These are phyloP conservation scores for Harpagus bidentatus DNA, from an alignment of 2,113 vertebrate species.

Conservation along the genomic window DNA sequence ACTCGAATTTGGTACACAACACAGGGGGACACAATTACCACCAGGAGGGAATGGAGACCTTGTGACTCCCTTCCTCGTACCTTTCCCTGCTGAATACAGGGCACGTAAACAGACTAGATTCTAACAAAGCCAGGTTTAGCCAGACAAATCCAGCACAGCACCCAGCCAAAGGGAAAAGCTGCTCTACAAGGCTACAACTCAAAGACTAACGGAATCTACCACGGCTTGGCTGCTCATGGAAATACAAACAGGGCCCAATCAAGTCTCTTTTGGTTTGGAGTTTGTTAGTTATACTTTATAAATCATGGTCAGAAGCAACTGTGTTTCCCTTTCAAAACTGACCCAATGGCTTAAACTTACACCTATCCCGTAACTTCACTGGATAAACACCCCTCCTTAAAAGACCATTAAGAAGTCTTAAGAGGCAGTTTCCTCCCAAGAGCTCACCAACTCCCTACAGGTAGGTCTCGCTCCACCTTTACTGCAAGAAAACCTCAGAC, in stretches of 20 bases:
- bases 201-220: rapidly evolving
- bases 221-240: rapidly evolving
- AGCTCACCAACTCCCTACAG: neutral
- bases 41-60: neutral
- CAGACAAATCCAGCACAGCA: neutral
- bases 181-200: neutral
- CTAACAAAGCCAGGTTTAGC: rapidly evolving
- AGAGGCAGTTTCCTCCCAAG: neutral
- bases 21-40: too few relatives aligned
- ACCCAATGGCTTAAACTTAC: neutral
- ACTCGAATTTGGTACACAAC: neutral
- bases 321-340: neutral
- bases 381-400: neutral
- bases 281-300: rapidly evolving
- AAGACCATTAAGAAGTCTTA: neutral
- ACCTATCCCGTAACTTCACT: neutral
- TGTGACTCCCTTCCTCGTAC: rapidly evolving
- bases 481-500: neutral
- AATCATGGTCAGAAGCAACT: rapidly evolving
- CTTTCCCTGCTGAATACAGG: neutral
- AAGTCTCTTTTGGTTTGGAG: rapidly evolving
- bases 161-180: neutral
- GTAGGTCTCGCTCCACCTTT: too few relatives aligned
- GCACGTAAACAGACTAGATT: too few relatives aligned
- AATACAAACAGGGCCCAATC: rapidly evolving